These are phyloP conservation scores for Acronicta aceris DNA, from an alignment of 2,888 invertebrate species.

Conservation along the genomic window DNA sequence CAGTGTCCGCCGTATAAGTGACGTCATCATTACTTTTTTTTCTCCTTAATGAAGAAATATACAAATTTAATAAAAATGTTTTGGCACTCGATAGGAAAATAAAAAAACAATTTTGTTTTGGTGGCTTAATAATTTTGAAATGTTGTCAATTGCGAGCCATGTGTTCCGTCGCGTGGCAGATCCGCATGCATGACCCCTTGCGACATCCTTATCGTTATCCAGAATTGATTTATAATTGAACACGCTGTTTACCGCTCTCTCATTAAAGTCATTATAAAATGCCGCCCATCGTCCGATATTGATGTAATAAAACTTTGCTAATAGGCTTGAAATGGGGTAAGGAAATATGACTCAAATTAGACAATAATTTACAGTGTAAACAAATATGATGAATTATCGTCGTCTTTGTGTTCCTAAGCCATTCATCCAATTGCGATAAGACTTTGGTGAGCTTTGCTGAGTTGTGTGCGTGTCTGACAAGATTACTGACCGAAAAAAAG, in stretches of 20 bases:
- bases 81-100: too few relatives aligned
- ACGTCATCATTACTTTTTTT: too few relatives aligned
- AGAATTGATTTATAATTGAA: conserved; percentile 48
- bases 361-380: not conserved
- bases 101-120: too few relatives aligned
- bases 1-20: too few relatives aligned
- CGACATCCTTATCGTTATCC: conserved; percentile 35
- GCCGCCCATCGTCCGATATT: conserved; percentile 17
- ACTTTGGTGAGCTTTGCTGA: too few relatives aligned
- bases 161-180: conserved; percentile 30
- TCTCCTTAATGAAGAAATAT: too few relatives aligned
- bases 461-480: too few relatives aligned
- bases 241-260: conserved; percentile 30
- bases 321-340: not conserved
- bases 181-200: conserved; percentile 42
- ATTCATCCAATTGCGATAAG: too few relatives aligned
- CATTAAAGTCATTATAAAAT: conserved; percentile 30
- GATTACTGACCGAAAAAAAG: too few relatives aligned
- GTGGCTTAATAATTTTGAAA: too few relatives aligned
- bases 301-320: conserved; percentile 11
- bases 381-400: not conserved
- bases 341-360: not conserved
- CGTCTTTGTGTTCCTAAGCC: too few relatives aligned
- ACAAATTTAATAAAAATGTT: too few relatives aligned
- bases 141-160: not conserved